A percentile compares a stretch with the other conserved stretches of the same genome.
phyloP scores from a whole-genome alignment of 2,797 vertebrate species.

The Furcifer pardalis region DNA sequence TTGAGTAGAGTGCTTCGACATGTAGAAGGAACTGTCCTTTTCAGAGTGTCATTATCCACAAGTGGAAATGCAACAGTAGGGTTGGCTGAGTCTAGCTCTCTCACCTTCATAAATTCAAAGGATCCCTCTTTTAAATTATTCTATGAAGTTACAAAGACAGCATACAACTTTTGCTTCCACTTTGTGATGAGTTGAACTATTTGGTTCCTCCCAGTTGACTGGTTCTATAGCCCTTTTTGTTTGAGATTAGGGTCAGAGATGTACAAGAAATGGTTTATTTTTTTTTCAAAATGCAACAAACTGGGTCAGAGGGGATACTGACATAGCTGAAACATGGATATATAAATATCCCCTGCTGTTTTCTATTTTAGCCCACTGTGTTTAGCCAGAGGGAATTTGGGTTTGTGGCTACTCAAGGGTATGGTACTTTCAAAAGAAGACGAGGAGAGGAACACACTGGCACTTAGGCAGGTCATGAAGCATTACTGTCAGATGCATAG shows the following conservation, averaged over 20 bases:
- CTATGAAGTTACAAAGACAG: rapidly evolving
- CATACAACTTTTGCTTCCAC: not conserved
- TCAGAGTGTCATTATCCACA: too few relatives aligned
- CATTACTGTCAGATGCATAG: not conserved
- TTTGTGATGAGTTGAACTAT: constrained; percentile 13
- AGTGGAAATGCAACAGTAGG: too few relatives aligned
- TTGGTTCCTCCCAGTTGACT: not conserved
- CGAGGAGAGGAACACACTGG: not conserved
- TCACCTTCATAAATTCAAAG: too few relatives aligned
- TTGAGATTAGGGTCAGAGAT: too few relatives aligned
- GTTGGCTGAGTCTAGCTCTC: too few relatives aligned
- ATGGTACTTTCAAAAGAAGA: not conserved
- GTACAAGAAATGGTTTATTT: not conserved
- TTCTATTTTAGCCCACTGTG: constrained; percentile 9
- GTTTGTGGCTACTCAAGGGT: not conserved
- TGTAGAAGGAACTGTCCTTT: too few relatives aligned
- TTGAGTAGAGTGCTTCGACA: too few relatives aligned
- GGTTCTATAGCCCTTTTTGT: not conserved
- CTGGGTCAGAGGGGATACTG: not conserved
- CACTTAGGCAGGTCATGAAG: constrained; percentile 18
- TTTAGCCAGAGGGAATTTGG: not conserved
- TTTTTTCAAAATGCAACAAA: not conserved
- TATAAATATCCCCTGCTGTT: constrained; percentile 13
- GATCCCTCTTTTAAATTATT: too few relatives aligned
- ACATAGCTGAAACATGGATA: not conserved